Evolutionary conservation across 2,888 invertebrate genomes (phyloP), one percentile per base, ranked within the genome.

Genomic region (Sylvicola fuscatus): DNA sequence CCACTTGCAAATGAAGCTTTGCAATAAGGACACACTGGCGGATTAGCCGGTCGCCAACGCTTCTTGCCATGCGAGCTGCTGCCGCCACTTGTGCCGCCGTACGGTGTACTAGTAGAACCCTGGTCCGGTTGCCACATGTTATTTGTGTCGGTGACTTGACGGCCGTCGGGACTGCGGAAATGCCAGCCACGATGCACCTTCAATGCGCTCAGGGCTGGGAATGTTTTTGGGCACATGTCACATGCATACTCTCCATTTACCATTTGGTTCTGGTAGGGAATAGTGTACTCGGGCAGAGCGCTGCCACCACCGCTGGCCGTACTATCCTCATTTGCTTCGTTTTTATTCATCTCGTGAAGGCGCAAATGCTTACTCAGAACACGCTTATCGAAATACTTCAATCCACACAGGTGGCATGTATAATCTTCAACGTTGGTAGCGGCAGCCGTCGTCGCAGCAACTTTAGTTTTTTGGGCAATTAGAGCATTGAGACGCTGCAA

Each of bases 141-240:
- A 28, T 28, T 27, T 12, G 41, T 39, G 30, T 42, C 40, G 12
- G 36, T 40, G 3, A 42, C 39, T 54, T 57, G 58, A 52, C 58
- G 58, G 48, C 55, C 54, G 52, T 58, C 59, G 48, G 42, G 42
- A 5, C 35, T 33, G 3, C 59, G 53, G 49, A 59, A 59, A 53
- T 59, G 59, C 59, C 59, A 59, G 46, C 59, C 59, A 45, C 59
- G 54, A 52, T 59, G 59, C 42, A 59, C 59, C 49, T 59, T 58
- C 37, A 59, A 47, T 39, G 59, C 58, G 37, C 54, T 57, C 49
- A 58, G 51, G 46, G 53, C 53, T 36, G 56, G 50, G 43, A 59
- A 59, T 32, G 53, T 50, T 48, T 59, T 59, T 8, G 52, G 45
- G 42, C 59, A 59, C 41, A 59, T 48, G 47, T 59, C 59, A 45